These are phyloP conservation scores for Syngnathoides biaculeatus DNA, from an alignment of 2,113 vertebrate genomes.

Conservation along the genomic window DNA sequence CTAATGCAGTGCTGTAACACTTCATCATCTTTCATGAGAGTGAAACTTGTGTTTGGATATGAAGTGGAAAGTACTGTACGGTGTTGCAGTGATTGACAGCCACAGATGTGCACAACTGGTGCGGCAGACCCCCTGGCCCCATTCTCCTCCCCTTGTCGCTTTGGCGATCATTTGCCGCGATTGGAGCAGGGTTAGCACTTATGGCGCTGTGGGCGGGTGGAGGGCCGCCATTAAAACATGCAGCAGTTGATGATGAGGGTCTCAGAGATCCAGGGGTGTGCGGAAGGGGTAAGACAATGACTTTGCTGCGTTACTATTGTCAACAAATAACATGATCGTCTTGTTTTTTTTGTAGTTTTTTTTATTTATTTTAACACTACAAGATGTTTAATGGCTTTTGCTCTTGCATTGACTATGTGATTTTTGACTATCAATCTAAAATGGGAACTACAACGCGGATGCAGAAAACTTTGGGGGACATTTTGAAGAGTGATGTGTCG, in stretches of 20 bases:
- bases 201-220: slow-evolving; percentile 60
- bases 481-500: too few species aligned
- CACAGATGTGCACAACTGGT: slow-evolving; percentile 70
- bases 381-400: background rate
- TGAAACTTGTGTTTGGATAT: background rate
- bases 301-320: slow-evolving; percentile 5
- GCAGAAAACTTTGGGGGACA: too few species aligned
- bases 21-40: background rate
- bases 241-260: slow-evolving; percentile 58
- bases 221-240: slow-evolving; percentile 66
- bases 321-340: background rate
- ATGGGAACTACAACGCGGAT: too few species aligned
- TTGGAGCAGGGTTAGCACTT: slow-evolving; percentile 60
- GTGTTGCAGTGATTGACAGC: slow-evolving; percentile 52
- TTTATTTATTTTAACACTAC: too few species aligned
- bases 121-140: slow-evolving; percentile 2
- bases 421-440: background rate
- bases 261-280: slow-evolving; percentile 47
- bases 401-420: background rate
- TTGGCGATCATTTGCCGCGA: slow-evolving; percentile 41
- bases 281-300: slow-evolving; percentile 65
- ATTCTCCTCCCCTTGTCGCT: slow-evolving; percentile 7
- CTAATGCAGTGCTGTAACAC: too few species aligned
- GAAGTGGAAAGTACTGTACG: background rate
- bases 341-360: slow-evolving; percentile 1